Conservation (phyloP, 2,797 vertebrate genomes). For the Atherinosoma microstoma region DNA sequence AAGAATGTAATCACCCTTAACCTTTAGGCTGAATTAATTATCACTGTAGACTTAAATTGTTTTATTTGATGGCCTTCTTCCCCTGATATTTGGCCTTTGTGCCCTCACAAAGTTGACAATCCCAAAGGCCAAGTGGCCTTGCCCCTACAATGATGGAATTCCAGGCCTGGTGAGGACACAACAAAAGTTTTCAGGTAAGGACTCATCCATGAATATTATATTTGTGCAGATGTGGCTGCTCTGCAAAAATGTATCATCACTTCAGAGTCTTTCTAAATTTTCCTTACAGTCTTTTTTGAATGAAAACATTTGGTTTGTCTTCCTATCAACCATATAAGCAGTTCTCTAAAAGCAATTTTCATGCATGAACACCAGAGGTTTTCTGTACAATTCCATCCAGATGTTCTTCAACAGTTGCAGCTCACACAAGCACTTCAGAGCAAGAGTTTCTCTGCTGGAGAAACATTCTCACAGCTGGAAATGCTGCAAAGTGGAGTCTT, state of each 20-base stretch:
- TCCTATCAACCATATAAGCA: neutral
- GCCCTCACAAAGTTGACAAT: too few relatives aligned
- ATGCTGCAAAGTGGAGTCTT: neutral
- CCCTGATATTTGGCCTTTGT: too few relatives aligned
- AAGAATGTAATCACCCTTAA: too few relatives aligned
- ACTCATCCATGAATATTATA: neutral
- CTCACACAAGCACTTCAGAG: too few relatives aligned
- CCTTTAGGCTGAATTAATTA: too few relatives aligned
- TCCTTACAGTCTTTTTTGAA: slow-evolving; percentile 2
- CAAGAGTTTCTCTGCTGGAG: neutral
- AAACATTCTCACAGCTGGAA: neutral
- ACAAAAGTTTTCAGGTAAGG: neutral
- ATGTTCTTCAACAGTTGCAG: neutral
- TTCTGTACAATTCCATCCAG: neutral
- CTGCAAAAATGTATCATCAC: neutral
- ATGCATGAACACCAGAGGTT: neutral
- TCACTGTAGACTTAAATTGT: too few relatives aligned
- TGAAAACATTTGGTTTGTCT: neutral
- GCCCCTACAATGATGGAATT: too few relatives aligned
- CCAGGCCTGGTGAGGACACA: neutral
- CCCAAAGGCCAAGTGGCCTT: too few relatives aligned
- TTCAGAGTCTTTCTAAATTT: neutral
- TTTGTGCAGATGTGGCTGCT: neutral
- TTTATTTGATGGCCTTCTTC: too few relatives aligned
- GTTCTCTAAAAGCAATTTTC: slow-evolving; percentile 9